Conservation (phyloP, 2,113 vertebrate species). For the Asarcornis scutulata region DNA sequence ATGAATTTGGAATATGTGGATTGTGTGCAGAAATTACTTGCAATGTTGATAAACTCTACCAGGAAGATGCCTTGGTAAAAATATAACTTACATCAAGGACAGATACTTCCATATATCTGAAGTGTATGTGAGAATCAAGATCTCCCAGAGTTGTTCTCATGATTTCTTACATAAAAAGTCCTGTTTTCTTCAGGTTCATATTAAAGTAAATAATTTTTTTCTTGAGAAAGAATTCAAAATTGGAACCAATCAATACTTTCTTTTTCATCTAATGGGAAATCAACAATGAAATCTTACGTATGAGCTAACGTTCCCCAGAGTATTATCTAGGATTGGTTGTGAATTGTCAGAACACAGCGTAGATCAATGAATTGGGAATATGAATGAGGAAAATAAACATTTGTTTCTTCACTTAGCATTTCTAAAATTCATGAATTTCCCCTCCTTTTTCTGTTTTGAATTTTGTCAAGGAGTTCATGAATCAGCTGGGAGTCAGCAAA, state of each 20-base stretch:
- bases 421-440: conserved; percentile 64
- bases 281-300: not conserved
- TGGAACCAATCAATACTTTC: not conserved
- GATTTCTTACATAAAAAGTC: not conserved
- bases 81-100: not conserved
- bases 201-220: not conserved
- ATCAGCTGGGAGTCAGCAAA: conserved; percentile 78
- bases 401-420: conserved; percentile 26
- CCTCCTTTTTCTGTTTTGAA: conserved; percentile 56
- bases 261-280: not conserved
- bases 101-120: not conserved
- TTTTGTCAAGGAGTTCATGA: conserved; percentile 67
- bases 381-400: not conserved
- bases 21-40: not conserved
- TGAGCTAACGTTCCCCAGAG: not conserved
- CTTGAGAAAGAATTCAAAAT: not conserved
- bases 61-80: not conserved
- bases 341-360: not conserved
- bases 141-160: not conserved
- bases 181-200: not conserved
- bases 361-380: not conserved
- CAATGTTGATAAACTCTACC: not conserved
- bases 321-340: not conserved
- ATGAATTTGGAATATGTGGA: not conserved
- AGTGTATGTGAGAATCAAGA: not conserved